These are phyloP conservation scores for Aphelocoma californica DNA, from an alignment of 2,797 vertebrate genomes.

Conservation along the genomic window DNA sequence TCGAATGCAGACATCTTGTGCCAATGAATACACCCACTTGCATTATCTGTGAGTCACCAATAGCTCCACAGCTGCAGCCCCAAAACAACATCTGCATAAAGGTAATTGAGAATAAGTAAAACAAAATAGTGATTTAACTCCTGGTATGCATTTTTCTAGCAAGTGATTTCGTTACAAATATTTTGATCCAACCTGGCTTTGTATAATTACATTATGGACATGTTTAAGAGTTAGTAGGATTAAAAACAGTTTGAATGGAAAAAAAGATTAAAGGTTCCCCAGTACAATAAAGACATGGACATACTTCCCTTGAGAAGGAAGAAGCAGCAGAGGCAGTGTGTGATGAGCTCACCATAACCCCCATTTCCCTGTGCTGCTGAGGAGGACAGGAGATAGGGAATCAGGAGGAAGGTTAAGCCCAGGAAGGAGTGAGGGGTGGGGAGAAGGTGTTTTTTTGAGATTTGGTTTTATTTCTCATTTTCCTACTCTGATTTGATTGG, in stretches of 20 bases:
- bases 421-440: background rate
- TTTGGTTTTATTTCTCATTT: background rate
- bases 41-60: constrained; percentile 85
- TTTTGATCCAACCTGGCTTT: background rate
- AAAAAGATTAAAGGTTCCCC: background rate
- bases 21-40: constrained; percentile 82
- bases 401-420: background rate
- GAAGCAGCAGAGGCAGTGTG: background rate
- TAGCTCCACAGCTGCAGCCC: constrained; percentile 76
- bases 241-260: background rate
- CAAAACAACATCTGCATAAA: constrained; percentile 73
- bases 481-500: background rate
- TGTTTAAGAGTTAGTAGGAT: background rate
- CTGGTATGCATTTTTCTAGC: background rate
- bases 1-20: constrained; percentile 81
- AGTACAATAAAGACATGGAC: background rate
- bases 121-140: background rate
- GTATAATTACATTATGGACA: background rate
- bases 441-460: background rate
- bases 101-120: constrained; percentile 70
- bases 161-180: background rate
- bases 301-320: background rate
- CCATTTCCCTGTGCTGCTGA: background rate
- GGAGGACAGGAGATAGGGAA: background rate
- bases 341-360: background rate